Evolutionary conservation across 2,888 invertebrate species (phyloP).

Genomic region (Erpobdella octoculata): DNA sequence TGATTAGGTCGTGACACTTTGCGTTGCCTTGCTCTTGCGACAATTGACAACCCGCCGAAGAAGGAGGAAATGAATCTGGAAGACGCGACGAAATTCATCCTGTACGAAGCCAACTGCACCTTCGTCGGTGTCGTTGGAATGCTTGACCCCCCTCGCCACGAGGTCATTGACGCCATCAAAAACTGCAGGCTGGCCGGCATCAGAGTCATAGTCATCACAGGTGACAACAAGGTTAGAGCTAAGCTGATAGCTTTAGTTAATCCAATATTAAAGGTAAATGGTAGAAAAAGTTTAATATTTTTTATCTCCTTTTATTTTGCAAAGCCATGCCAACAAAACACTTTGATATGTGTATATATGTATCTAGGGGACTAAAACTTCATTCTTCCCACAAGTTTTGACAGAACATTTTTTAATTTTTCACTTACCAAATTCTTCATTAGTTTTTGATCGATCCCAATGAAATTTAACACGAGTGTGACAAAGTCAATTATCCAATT

Average conservation of each 20-base stretch:
- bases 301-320: too few relatives aligned
- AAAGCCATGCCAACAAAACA: too few relatives aligned
- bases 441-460: too few relatives aligned
- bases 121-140: conserved; percentile 98
- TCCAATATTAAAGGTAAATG: neutral
- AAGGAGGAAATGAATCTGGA: conserved; percentile 95
- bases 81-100: conserved; percentile 88
- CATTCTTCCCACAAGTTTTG: too few relatives aligned
- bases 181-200: conserved; percentile 97
- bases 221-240: conserved; percentile 80
- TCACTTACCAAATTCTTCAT: too few relatives aligned
- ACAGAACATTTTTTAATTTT: too few relatives aligned
- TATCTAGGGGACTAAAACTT: too few relatives aligned
- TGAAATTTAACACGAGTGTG: too few relatives aligned
- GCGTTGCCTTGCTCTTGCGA: conserved; percentile 83
- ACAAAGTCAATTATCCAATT: too few relatives aligned
- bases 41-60: conserved; percentile 82
- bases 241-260: neutral
- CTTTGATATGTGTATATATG: too few relatives aligned
- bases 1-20: conserved; percentile 50
- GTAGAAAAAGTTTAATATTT: neutral
- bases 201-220: conserved; percentile 99
- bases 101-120: conserved; percentile 83
- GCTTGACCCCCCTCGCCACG: conserved; percentile 98
- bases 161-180: conserved; percentile 76